These are phyloP conservation scores for Ormyrus pomaceus DNA, from an alignment of 2,888 invertebrate species.

Conservation along the genomic window DNA sequence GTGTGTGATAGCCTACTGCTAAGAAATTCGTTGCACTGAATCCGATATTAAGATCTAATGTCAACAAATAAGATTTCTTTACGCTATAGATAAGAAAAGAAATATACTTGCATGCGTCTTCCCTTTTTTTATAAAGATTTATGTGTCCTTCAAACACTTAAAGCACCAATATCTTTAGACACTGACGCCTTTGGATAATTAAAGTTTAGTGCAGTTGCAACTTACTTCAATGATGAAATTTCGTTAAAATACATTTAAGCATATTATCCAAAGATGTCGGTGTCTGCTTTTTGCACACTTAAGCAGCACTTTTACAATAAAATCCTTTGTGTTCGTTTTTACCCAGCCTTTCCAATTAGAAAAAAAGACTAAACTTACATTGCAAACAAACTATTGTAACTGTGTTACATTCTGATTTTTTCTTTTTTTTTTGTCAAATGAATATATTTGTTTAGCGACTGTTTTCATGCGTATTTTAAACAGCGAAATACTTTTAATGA, in stretches of 20 bases:
- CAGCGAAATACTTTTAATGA: conserved; percentile 52
- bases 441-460: conserved; percentile 24
- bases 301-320: conserved; percentile 29
- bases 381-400: conserved; percentile 44
- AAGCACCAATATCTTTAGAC: conserved; percentile 18
- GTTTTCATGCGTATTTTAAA: conserved; percentile 37
- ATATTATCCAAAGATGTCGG: conserved; percentile 13
- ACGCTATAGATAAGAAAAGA: conserved; percentile 31
- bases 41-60: conserved; percentile 31
- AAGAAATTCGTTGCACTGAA: conserved; percentile 34
- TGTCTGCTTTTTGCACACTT: conserved; percentile 45
- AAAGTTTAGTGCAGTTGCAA: neutral
- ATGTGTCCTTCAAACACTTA: neutral
- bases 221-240: too few relatives aligned
- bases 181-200: conserved; percentile 33
- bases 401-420: conserved; percentile 25
- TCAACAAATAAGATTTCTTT: conserved; percentile 19
- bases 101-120: conserved; percentile 46
- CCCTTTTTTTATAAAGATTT: conserved; percentile 33
- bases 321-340: conserved; percentile 39
- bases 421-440: conserved; percentile 22
- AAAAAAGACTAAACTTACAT: conserved; percentile 38
- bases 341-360: conserved; percentile 37
- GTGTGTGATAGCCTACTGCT: conserved; percentile 36
- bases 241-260: neutral